These are phyloP conservation scores for Bombus soroeensis DNA, from an alignment of 1,140 invertebrate species.

Conservation along the genomic window DNA sequence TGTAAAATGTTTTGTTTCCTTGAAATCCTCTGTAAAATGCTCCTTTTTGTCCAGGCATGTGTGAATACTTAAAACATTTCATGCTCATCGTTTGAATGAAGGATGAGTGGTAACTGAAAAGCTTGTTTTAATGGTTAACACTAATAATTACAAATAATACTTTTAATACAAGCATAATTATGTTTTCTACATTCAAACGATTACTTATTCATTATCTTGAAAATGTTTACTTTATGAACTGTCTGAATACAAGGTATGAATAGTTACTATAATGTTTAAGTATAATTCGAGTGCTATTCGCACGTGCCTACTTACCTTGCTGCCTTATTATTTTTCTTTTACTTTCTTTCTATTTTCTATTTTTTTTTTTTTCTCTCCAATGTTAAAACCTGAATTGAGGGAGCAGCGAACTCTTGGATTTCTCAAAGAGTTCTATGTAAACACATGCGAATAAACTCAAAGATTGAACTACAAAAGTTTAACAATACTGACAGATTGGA, in stretches of 20 bases:
- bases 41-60: slow-evolving; percentile 42
- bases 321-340: slow-evolving; percentile 21
- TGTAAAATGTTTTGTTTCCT: background rate
- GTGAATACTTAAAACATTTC: slow-evolving; percentile 34
- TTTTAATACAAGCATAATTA: background rate
- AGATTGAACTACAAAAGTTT: slow-evolving; percentile 72
- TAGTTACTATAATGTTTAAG: slow-evolving; percentile 36
- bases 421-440: slow-evolving; percentile 38
- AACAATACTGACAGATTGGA: slow-evolving; percentile 79
- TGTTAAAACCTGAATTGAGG: slow-evolving; percentile 42
- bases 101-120: background rate
- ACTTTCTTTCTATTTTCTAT: background rate
- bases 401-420: slow-evolving; percentile 33
- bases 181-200: background rate
- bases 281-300: slow-evolving; percentile 48
- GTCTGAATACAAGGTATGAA: slow-evolving; percentile 41
- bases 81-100: slow-evolving; percentile 8
- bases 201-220: background rate
- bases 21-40: slow-evolving; percentile 16
- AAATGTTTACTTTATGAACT: background rate
- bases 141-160: background rate
- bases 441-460: slow-evolving; percentile 53
- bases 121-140: background rate
- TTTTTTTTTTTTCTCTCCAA: background rate
- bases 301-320: slow-evolving; percentile 46